These are phyloP conservation scores for Chauna torquata DNA, from an alignment of 2,113 vertebrate species.

Conservation along the genomic window DNA sequence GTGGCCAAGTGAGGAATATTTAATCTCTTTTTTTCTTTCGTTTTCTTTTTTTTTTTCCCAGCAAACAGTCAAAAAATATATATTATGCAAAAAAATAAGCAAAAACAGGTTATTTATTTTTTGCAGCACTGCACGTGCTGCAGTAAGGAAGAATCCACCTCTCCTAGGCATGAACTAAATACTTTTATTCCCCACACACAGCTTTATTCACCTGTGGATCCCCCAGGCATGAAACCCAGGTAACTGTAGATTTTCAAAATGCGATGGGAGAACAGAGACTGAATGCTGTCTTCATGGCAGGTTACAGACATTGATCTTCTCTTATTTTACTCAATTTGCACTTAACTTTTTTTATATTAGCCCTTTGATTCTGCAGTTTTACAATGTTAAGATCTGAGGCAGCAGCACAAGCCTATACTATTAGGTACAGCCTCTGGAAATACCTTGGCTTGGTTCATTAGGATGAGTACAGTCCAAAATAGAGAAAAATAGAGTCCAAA, in stretches of 20 bases:
- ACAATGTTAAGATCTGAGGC: background rate
- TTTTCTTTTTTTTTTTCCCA: background rate
- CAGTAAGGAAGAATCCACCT: conserved; percentile 17
- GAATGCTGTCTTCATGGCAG: background rate
- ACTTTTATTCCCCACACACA: conserved; percentile 31
- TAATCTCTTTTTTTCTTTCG: background rate
- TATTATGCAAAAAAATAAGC: conserved; percentile 47
- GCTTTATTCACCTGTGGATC: background rate
- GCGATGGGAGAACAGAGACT: conserved; percentile 28
- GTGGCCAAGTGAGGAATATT: background rate
- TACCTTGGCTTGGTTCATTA: background rate
- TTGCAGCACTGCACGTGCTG: conserved; percentile 1
- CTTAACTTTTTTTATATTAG: conserved; percentile 59
- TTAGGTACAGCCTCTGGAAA: background rate
- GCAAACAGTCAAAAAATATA: conserved; percentile 38
- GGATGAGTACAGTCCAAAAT: background rate
- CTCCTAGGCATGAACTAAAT: background rate
- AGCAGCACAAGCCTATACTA: background rate
- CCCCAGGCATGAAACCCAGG: background rate
- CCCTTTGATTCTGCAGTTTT: conserved; percentile 46
- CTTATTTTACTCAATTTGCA: conserved; percentile 58
- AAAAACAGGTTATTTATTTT: background rate
- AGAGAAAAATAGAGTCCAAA: background rate
- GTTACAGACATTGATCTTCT: conserved; percentile 45
- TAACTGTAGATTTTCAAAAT: conserved; percentile 62